Evolutionary conservation across 2,888 invertebrate genomes (phyloP).

Genomic region (Choreutis nemorana): DNA sequence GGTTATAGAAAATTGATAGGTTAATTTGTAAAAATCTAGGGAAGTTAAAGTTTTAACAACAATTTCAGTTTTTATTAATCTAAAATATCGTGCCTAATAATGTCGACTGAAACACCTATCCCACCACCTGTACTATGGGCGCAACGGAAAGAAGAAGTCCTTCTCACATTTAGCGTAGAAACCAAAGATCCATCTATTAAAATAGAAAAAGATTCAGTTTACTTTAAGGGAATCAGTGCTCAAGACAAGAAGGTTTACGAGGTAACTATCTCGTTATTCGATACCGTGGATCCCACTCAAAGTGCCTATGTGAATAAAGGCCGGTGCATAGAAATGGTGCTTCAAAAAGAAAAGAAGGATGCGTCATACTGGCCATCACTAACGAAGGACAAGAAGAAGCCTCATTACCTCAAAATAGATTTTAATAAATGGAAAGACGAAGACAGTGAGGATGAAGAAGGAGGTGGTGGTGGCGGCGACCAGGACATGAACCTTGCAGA

Average conservation of each 20-base stretch:
- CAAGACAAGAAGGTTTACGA: slow-evolving; percentile 87
- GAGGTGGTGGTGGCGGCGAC: slow-evolving; percentile 24
- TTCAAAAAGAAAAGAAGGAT: slow-evolving; percentile 73
- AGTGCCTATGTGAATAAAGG: slow-evolving; percentile 75
- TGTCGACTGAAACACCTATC: slow-evolving; percentile 58
- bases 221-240: slow-evolving; percentile 87
- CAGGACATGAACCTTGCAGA: slow-evolving; percentile 69
- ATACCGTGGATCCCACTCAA: slow-evolving; percentile 83
- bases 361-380: slow-evolving; percentile 90
- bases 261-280: slow-evolving; percentile 85
- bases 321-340: slow-evolving; percentile 77
- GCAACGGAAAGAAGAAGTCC: slow-evolving; percentile 83
- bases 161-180: slow-evolving; percentile 91
- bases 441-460: slow-evolving; percentile 85
- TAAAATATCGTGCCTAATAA: too few species aligned
- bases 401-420: slow-evolving; percentile 96
- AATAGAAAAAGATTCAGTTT: slow-evolving; percentile 76
- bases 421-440: slow-evolving; percentile 99
- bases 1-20: too few species aligned
- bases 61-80: too few species aligned
- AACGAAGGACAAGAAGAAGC: slow-evolving; percentile 87
- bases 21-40: too few species aligned
- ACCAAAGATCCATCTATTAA: slow-evolving; percentile 85
- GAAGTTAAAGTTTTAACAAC: too few species aligned
- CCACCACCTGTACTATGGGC: slow-evolving; percentile 95